Evolutionary conservation across 2,888 invertebrate species (phyloP).

Genomic region (Apamea anceps): DNA sequence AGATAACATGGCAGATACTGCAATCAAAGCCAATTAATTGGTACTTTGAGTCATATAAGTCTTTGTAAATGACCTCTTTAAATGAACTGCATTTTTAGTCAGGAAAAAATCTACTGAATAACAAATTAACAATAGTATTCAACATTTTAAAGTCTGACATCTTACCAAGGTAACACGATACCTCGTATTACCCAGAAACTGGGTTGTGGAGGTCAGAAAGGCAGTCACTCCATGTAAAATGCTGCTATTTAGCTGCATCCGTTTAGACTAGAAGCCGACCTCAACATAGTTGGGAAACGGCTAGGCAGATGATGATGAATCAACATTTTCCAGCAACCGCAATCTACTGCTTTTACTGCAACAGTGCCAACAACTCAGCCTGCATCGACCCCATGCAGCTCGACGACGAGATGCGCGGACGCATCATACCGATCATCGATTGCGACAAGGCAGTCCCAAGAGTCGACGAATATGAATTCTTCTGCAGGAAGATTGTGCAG

Average conservation of each 20-base stretch:
- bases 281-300: background rate
- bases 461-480: constrained; percentile 82
- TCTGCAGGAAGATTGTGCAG: constrained; percentile 93
- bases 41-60: background rate
- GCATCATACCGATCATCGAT: constrained; percentile 82
- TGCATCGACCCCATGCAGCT: constrained; percentile 90
- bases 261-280: too few species aligned
- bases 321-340: constrained; percentile 82
- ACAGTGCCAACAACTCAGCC: constrained; percentile 92
- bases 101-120: background rate
- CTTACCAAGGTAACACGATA: background rate
- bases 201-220: background rate
- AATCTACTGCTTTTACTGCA: constrained; percentile 94
- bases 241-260: background rate
- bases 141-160: background rate
- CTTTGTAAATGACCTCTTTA: background rate
- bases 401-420: constrained; percentile 81
- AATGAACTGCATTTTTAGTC: background rate
- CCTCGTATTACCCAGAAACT: background rate
- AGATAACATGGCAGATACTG: background rate
- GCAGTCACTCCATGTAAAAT: background rate
- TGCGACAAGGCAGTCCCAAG: constrained; percentile 81
- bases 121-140: background rate
- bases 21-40: background rate
- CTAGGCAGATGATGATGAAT: background rate